Base-by-base conservation (phyloP, 2,888 invertebrate genomes). In the Liopterus haemorrhoidalis region DNA sequence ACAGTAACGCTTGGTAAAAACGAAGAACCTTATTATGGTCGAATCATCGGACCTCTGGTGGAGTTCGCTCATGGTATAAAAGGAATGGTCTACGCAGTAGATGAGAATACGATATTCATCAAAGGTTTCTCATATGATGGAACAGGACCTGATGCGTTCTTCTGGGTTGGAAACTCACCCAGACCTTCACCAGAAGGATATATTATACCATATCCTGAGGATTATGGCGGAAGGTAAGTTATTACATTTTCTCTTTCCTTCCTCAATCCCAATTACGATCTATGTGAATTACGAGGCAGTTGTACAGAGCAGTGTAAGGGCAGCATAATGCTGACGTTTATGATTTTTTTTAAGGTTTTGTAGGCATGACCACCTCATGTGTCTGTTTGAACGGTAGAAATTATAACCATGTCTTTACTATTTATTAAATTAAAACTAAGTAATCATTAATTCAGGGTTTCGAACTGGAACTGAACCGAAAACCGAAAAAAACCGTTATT, bases 71-170 rank as follows among this genome's bases (percentile, higher is more conserved):
- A 90, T 63, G 84, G 82, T 50, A 85, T 90, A 54, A 76, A 75
- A 54, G 93, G 93, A 21, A 79, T 78, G 1, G 87, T 84, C 19
- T 93, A 86, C 69, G 90, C 88, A 0, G 87, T 91, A 4, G 92
- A 93, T 63, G 91, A 92, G 63, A 81, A 75, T 61, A 92, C 91
- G 12, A 75, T 93, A 49, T 91, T 85, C 70, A 83, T 93, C 59
- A 83, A 85, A 59, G 84, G 83, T 28, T 92, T 93, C 68, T 82
- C 80, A 31, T 93, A 92, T 64, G 91, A 91, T 61, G 92, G 92
- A 28, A 83, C 82, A 5, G 90, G 85, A 5, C 88, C 90, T 49
- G 88, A 86, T 63, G 88, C 90, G 1, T 89, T 82, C 70, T 92
- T 92, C 73, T 92, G 90, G 91, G 85, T 89, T 47, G 91, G 91